These are phyloP conservation scores for Lasioglossum marginatum DNA, from an alignment of 2,888 invertebrate species.

Conservation along the genomic window DNA sequence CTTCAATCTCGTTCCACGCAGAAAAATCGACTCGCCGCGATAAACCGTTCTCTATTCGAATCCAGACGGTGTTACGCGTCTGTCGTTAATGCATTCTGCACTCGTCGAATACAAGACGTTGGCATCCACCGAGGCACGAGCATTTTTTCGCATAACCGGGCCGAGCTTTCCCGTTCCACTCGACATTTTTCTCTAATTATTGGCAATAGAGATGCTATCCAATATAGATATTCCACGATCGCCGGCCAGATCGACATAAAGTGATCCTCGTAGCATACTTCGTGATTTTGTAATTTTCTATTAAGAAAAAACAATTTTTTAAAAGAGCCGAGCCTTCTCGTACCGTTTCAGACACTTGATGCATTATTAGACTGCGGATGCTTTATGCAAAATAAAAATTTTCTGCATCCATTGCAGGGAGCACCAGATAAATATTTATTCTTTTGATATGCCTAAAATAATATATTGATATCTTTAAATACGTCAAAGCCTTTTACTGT, in stretches of 20 bases:
- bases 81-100: conserved; percentile 12
- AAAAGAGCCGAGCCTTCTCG: no score
- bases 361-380: background rate
- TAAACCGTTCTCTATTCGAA: conserved; percentile 26
- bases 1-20: conserved; percentile 46
- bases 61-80: background rate
- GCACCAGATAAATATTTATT: background rate
- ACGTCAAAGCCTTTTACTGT: no score
- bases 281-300: background rate
- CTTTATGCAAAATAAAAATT: background rate
- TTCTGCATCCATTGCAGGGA: background rate
- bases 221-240: background rate
- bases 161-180: conserved; percentile 11
- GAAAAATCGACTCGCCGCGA: conserved; percentile 53
- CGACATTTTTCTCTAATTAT: background rate
- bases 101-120: conserved; percentile 3
- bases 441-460: no score
- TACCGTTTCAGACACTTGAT: no score
- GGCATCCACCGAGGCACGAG: background rate
- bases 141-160: background rate
- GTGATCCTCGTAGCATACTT: background rate
- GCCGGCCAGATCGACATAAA: no score
- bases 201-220: background rate
- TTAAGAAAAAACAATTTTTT: background rate
- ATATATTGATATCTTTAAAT: no score